A percentile compares a stretch with the other conserved stretches of the same genome.
phyloP scores from a whole-genome alignment of 2,888 invertebrate species.

The Fragum fragum region DNA sequence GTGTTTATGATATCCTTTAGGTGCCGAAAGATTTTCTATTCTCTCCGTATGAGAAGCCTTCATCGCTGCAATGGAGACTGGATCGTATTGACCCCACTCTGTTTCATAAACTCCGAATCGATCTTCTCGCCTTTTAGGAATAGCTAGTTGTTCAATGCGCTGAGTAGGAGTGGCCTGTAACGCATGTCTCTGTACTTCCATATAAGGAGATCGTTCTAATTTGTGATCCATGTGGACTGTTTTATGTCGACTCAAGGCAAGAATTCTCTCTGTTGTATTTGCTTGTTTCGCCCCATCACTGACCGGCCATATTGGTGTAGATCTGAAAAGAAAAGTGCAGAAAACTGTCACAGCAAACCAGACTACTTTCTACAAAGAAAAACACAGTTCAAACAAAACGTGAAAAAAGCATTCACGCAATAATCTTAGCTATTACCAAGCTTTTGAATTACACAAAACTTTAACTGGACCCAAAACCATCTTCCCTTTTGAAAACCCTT shows the following conservation, averaged over 20 bases:
- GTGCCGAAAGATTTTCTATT: constrained; percentile 76
- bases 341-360: constrained; percentile 1
- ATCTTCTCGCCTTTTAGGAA: constrained; percentile 75
- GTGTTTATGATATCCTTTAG: constrained; percentile 73
- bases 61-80: constrained; percentile 72
- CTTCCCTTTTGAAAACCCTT: too few relatives aligned
- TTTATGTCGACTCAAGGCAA: constrained; percentile 70
- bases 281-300: constrained; percentile 71
- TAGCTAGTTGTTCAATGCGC: constrained; percentile 74
- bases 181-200: constrained; percentile 67
- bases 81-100: constrained; percentile 72
- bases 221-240: constrained; percentile 67
- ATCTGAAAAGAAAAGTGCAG: constrained; percentile 64
- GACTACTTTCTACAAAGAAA: neutral
- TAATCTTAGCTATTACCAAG: too few relatives aligned
- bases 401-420: too few relatives aligned
- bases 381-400: neutral
- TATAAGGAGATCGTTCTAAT: constrained; percentile 77
- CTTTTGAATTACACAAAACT: too few relatives aligned
- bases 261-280: constrained; percentile 71
- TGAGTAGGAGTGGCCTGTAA: constrained; percentile 66
- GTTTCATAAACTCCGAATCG: constrained; percentile 69
- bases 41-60: constrained; percentile 71
- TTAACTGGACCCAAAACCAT: too few relatives aligned
- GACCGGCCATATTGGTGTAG: constrained; percentile 81